phyloP scores from a whole-genome alignment of 2,888 invertebrate species.

The Leucozona laternaria region DNA sequence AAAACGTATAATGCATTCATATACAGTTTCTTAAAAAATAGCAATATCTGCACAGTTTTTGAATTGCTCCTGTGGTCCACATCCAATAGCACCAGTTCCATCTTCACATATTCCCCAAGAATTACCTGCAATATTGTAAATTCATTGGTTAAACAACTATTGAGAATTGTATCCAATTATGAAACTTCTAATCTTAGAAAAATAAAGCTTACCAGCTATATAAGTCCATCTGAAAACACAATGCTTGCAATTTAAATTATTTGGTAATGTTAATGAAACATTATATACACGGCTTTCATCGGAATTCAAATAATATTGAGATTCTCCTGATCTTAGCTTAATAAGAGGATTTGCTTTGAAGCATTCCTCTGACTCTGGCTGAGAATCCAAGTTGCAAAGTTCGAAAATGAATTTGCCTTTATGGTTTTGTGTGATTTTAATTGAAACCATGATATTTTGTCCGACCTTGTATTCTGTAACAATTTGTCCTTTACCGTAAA shows the following conservation, averaged over 20 bases:
- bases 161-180: no score
- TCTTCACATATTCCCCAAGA: conserved; percentile 83
- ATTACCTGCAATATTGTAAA: conserved; percentile 78
- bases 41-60: conserved; percentile 83
- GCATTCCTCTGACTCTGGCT: conserved; percentile 84
- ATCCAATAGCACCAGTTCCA: conserved; percentile 81
- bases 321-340: conserved; percentile 75
- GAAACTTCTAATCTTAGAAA: background rate
- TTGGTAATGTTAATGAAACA: conserved; percentile 80
- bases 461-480: conserved; percentile 79
- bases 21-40: conserved; percentile 39
- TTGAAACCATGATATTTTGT: conserved; percentile 76
- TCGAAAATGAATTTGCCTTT: conserved; percentile 84
- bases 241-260: conserved; percentile 82
- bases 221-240: conserved; percentile 85
- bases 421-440: conserved; percentile 84
- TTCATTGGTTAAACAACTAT: background rate
- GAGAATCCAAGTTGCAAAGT: conserved; percentile 84
- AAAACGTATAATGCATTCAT: no score
- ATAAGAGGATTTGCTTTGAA: conserved; percentile 82
- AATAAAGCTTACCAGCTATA: conserved; percentile 80
- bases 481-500: conserved; percentile 84
- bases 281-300: conserved; percentile 70
- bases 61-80: conserved; percentile 84
- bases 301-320: conserved; percentile 58